Conservation (phyloP, 30 jellyfish, hydroid and myxozoan species). For the Hydra vulgaris region DNA sequence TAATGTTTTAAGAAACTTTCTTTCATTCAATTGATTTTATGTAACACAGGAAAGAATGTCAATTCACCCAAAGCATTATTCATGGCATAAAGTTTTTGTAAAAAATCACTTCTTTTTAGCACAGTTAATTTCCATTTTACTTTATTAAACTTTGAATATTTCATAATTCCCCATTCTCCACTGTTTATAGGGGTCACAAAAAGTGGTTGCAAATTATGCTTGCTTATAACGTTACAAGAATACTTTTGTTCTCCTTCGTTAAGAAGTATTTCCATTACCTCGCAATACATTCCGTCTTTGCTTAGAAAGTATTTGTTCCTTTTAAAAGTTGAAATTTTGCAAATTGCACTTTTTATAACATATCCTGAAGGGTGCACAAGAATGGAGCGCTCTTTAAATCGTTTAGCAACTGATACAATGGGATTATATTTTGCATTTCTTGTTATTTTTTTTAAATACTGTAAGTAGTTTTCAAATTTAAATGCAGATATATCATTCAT, state of each 20-base stretch:
- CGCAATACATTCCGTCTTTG: background rate
- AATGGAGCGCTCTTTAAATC: background rate
- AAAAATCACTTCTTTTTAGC: background rate
- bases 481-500: background rate
- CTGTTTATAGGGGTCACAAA: background rate
- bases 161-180: background rate
- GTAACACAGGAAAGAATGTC: background rate
- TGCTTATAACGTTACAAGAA: background rate
- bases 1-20: background rate
- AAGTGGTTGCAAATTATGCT: background rate
- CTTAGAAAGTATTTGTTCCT: background rate
- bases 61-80: background rate
- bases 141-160: background rate
- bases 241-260: background rate
- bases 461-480: background rate
- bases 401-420: no score
- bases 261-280: background rate
- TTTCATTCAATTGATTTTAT: background rate
- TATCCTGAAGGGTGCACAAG: background rate
- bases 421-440: background rate
- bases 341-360: background rate
- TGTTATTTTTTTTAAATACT: background rate
- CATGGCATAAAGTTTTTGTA: no score
- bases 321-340: background rate
- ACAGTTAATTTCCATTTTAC: background rate